Evolutionary conservation across 1,140 invertebrate genomes (phyloP).

Genomic region (Drosophila pachea): DNA sequence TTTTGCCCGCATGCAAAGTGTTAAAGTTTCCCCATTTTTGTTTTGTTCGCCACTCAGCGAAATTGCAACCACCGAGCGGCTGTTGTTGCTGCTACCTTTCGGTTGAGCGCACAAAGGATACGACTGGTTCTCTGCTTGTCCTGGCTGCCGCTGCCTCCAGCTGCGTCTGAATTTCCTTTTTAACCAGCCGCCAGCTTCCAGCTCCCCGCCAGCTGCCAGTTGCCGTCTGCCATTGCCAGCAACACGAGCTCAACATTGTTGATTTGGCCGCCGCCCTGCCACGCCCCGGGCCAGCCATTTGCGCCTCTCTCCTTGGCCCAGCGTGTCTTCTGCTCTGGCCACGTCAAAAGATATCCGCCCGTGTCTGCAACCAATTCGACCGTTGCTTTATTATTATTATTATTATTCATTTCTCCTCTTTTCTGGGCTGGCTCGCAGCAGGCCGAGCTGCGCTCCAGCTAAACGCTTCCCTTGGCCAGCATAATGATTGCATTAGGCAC

Average conservation of each 20-base stretch:
- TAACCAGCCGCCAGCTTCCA: slow-evolving; percentile 50
- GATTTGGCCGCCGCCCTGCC: slow-evolving; percentile 49
- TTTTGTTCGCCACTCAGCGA: slow-evolving; percentile 58
- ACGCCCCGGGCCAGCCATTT: slow-evolving; percentile 46
- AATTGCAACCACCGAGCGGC: slow-evolving; percentile 66
- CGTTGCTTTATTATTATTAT: slow-evolving; percentile 62
- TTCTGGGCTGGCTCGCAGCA: slow-evolving; percentile 7
- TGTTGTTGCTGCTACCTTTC: slow-evolving; percentile 60
- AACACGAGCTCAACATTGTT: slow-evolving; percentile 35
- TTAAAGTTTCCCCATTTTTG: slow-evolving; percentile 38
- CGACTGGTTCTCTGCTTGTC: slow-evolving; percentile 42
- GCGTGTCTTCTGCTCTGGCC: slow-evolving; percentile 61
- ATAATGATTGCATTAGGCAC: background rate
- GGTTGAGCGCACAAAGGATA: slow-evolving; percentile 65
- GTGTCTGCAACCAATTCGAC: slow-evolving; percentile 64
- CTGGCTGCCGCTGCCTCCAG: slow-evolving; percentile 62
- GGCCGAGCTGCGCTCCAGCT: background rate
- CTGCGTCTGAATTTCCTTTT: slow-evolving; percentile 63
- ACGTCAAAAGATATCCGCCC: slow-evolving; percentile 73
- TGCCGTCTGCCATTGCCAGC: slow-evolving; percentile 20
- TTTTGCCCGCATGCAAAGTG: slow-evolving; percentile 43
- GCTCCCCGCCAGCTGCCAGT: slow-evolving; percentile 23
- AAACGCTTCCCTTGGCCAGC: background rate
- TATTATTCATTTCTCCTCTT: slow-evolving; percentile 26
- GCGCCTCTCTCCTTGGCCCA: slow-evolving; percentile 60